Conservation (phyloP, 1,140 invertebrate genomes). For the Zaprionus inermis region DNA sequence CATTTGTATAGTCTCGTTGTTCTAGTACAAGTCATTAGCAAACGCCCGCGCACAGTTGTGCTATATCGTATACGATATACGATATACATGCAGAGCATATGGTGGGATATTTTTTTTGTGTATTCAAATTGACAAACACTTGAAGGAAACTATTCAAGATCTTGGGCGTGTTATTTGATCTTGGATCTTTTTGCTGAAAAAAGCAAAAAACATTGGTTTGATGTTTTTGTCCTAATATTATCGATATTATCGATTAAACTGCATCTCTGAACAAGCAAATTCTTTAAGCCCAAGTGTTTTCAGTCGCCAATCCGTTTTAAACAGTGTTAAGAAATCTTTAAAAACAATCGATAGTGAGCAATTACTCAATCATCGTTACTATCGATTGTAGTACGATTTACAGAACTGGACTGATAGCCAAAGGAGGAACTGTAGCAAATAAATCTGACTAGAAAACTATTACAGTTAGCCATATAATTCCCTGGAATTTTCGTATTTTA, state of each 20-base stretch:
- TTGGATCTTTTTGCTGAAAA: background rate
- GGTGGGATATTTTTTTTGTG: background rate
- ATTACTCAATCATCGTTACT: no score
- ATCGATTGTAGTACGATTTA: no score
- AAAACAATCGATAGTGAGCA: no score
- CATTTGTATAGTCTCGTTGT: constrained; percentile 1
- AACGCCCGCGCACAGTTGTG: constrained; percentile 25
- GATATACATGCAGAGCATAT: background rate
- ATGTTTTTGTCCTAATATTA: no score
- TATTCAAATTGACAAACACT: background rate
- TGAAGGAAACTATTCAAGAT: background rate
- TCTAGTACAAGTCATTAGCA: constrained; percentile 49
- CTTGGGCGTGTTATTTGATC: background rate
- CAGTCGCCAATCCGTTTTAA: no score
- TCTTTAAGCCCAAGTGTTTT: no score
- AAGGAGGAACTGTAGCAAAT: background rate
- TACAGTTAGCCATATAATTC: background rate
- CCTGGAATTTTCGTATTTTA: background rate
- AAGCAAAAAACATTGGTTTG: no score
- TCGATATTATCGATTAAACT: no score
- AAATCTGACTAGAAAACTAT: background rate
- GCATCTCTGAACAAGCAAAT: no score
- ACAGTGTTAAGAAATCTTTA: no score
- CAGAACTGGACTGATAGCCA: no score
- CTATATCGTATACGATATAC: background rate